Evolutionary conservation across 2,113 vertebrate genomes (phyloP).

Genomic region (Octodon degus): DNA sequence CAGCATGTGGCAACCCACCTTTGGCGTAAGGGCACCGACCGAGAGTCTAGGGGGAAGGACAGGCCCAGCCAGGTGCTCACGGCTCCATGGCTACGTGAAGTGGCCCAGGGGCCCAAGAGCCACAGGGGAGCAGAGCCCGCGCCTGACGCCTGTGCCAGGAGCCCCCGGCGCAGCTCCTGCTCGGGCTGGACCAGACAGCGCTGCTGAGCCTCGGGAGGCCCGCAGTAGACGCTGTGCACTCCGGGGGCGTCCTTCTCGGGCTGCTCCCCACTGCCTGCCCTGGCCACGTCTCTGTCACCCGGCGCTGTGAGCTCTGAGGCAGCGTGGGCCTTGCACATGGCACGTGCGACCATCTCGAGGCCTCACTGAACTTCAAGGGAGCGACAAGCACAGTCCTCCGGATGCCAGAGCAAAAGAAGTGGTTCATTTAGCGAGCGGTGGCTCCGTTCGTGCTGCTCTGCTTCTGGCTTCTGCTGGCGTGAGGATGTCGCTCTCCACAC

Average conservation of each 20-base stretch:
- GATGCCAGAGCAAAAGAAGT: not conserved
- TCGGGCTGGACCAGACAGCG: not conserved
- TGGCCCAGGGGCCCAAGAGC: not conserved
- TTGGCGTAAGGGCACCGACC: not conserved
- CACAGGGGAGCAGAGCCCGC: not conserved
- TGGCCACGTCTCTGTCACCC: not conserved
- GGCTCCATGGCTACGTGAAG: not conserved
- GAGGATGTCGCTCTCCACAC: not conserved
- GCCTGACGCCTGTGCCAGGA: accelerated
- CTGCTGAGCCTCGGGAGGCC: too few species aligned
- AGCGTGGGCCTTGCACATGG: accelerated
- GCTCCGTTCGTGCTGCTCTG: not conserved
- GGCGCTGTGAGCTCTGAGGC: not conserved
- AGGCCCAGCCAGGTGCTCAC: not conserved
- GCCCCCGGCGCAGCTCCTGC: not conserved
- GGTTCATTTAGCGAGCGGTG: not conserved
- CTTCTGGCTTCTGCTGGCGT: not conserved
- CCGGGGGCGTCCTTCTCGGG: not conserved
- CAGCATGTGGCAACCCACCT: not conserved
- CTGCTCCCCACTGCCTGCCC: not conserved
- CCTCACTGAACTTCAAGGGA: not conserved
- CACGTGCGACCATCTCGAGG: not conserved
- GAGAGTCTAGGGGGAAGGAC: not conserved
- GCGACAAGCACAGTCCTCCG: not conserved
- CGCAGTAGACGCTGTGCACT: not conserved